phyloP scores from a whole-genome alignment of 2,113 vertebrate genomes.

The Variabilichromis moorii region DNA sequence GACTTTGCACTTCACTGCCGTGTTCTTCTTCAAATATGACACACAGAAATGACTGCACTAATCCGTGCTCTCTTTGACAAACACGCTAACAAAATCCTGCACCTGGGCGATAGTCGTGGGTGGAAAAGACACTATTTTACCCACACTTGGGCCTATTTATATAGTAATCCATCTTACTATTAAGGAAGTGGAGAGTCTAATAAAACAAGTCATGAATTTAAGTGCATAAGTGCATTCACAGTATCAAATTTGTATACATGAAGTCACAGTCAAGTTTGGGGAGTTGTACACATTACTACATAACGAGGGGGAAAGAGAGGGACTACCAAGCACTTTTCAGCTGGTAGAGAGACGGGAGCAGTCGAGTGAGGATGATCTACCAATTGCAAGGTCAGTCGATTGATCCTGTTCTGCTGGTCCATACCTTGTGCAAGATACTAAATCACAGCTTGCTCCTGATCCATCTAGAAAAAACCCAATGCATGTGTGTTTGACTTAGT shows the following conservation, averaged over 20 bases:
- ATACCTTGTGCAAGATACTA: not conserved
- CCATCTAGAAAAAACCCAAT: not conserved
- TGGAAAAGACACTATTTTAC: not conserved
- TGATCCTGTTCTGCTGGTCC: not conserved
- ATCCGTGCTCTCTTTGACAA: not conserved
- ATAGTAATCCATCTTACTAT: not conserved
- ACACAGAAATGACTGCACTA: not conserved
- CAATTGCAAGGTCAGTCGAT: not conserved
- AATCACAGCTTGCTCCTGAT: not conserved
- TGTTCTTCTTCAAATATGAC: not conserved
- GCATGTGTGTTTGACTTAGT: not conserved
- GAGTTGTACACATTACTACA: accelerated
- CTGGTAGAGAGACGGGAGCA: not conserved
- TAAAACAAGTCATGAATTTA: accelerated
- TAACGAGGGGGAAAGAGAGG: accelerated
- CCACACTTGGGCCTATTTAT: not conserved
- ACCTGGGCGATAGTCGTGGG: not conserved
- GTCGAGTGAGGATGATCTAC: not conserved
- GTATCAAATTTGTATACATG: not conserved
- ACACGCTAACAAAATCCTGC: not conserved
- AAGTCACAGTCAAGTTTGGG: accelerated
- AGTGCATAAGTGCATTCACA: not conserved
- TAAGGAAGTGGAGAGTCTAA: not conserved
- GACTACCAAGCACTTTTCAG: not conserved
- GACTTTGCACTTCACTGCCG: not conserved